Conservation (phyloP, 2,888 invertebrate species). For the Harpagoxenus sublaevis region DNA sequence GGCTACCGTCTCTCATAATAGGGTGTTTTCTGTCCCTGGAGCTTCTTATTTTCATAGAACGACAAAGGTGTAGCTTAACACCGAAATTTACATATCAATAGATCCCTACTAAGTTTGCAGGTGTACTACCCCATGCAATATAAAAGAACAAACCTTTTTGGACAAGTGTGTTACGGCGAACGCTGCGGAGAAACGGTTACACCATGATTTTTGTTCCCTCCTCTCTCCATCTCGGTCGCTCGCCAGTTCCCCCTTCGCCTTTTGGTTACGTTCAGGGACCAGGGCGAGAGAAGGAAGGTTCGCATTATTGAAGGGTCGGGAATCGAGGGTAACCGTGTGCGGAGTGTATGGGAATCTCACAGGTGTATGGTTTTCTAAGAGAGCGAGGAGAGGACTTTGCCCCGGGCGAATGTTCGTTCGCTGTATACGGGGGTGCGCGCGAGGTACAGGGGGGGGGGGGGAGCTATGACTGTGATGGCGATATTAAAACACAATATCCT, state of each 20-base stretch:
- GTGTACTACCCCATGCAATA: constrained; percentile 83
- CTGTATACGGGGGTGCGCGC: constrained; percentile 45
- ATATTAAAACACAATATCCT: constrained; percentile 85
- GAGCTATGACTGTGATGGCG: constrained; percentile 73
- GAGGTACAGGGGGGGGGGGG: not conserved
- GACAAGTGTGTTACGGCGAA: constrained; percentile 83
- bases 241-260: constrained; percentile 48
- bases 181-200: constrained; percentile 84
- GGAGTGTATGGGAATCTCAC: constrained; percentile 85
- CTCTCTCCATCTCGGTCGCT: constrained; percentile 54
- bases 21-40: constrained; percentile 56
- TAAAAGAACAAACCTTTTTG: constrained; percentile 79
- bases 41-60: constrained; percentile 79
- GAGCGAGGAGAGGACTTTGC: constrained; percentile 71
- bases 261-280: constrained; percentile 62
- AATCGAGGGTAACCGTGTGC: constrained; percentile 74
- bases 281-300: constrained; percentile 65
- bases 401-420: constrained; percentile 71
- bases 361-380: constrained; percentile 84
- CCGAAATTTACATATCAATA: constrained; percentile 84
- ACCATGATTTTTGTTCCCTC: constrained; percentile 80
- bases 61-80: constrained; percentile 83
- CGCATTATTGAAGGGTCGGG: constrained; percentile 79
- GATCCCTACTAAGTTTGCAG: constrained; percentile 83
- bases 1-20: constrained; percentile 66